These are phyloP conservation scores for Scaptomyza montana DNA, from an alignment of 1,140 invertebrate genomes.

Conservation along the genomic window DNA sequence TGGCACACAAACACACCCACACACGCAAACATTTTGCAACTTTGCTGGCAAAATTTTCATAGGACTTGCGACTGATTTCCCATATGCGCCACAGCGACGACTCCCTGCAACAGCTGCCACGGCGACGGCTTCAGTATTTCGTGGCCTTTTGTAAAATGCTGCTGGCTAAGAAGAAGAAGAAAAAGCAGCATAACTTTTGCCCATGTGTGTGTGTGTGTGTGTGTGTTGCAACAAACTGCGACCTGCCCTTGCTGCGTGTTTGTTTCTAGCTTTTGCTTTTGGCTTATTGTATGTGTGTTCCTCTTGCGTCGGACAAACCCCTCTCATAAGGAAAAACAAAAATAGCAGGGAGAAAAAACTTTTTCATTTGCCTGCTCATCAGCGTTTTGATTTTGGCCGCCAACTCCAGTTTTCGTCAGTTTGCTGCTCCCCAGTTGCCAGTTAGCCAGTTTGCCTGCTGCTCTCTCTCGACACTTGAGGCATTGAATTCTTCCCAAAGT, in stretches of 20 bases:
- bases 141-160: slow-evolving; percentile 70
- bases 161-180: slow-evolving; percentile 51
- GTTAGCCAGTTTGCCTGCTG: slow-evolving; percentile 13
- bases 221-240: slow-evolving; percentile 40
- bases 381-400: slow-evolving; percentile 81
- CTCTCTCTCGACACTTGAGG: slow-evolving; percentile 47
- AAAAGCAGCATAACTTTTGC: slow-evolving; percentile 43
- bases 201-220: slow-evolving; percentile 29
- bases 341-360: slow-evolving; percentile 41
- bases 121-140: slow-evolving; percentile 56
- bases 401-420: slow-evolving; percentile 37
- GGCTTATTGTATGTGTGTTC: slow-evolving; percentile 54
- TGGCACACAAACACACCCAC: slow-evolving; percentile 64
- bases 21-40: slow-evolving; percentile 55
- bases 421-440: slow-evolving; percentile 2
- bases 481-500: slow-evolving; percentile 81
- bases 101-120: slow-evolving; percentile 30
- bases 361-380: slow-evolving; percentile 83
- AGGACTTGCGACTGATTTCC: slow-evolving; percentile 74
- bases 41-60: slow-evolving; percentile 77
- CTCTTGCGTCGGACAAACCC: slow-evolving; percentile 40
- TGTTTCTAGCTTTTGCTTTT: slow-evolving; percentile 50
- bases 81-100: slow-evolving; percentile 64
- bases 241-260: slow-evolving; percentile 10
- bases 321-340: background rate